Conservation (phyloP, 2,113 vertebrate species). For the Menidia beryllina region DNA sequence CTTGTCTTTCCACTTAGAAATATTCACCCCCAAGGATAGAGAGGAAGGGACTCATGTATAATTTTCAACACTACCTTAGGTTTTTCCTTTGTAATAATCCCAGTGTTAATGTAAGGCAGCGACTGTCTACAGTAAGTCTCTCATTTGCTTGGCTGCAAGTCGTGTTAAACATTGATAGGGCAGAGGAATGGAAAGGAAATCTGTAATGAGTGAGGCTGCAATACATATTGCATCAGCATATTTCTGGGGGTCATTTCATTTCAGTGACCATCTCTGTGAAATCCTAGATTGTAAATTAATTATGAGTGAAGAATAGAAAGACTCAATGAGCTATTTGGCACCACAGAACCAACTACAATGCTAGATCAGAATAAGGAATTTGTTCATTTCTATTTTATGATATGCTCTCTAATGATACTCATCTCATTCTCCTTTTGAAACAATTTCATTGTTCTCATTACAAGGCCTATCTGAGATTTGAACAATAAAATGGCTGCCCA, state of each 20-base stretch:
- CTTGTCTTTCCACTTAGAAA: conserved; percentile 76
- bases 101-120: conserved; percentile 55
- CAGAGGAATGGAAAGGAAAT: conserved; percentile 17
- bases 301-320: neutral
- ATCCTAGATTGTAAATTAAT: conserved; percentile 32
- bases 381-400: conserved; percentile 3
- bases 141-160: conserved; percentile 46
- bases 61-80: conserved; percentile 61
- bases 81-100: conserved; percentile 68
- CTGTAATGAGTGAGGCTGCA: conserved; percentile 8
- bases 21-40: conserved; percentile 67
- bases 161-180: conserved; percentile 50
- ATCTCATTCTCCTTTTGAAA: neutral
- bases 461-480: neutral
- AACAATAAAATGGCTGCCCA: neutral
- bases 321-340: neutral
- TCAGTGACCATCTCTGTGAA: neutral
- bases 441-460: neutral
- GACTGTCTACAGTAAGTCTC: conserved; percentile 44
- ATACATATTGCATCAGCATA: conserved; percentile 25
- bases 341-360: neutral
- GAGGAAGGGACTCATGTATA: conserved; percentile 61
- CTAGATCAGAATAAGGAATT: neutral
- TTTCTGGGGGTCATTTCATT: conserved; percentile 31
- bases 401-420: neutral